These are phyloP conservation scores for Macaria notata DNA, from an alignment of 2,888 invertebrate genomes.

Conservation along the genomic window DNA sequence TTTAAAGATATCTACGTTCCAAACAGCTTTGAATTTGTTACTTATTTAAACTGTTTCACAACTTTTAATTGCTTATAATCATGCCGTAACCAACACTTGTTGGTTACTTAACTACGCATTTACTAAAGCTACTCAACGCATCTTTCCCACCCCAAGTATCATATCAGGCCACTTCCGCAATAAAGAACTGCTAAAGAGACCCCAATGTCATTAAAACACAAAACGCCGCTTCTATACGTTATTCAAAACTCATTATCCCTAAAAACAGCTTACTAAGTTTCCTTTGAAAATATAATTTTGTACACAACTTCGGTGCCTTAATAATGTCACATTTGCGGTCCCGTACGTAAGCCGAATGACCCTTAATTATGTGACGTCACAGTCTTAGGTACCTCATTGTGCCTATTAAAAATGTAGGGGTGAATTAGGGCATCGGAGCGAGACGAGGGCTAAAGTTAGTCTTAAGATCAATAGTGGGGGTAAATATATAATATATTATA, in stretches of 20 bases:
- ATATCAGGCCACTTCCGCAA: too few species aligned
- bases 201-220: slow-evolving; percentile 25
- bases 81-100: too few species aligned
- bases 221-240: slow-evolving; percentile 29
- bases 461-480: neutral
- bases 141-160: too few species aligned
- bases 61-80: too few species aligned
- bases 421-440: slow-evolving; percentile 1
- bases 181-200: slow-evolving; percentile 14
- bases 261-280: slow-evolving; percentile 54
- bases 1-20: too few species aligned
- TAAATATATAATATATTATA: too few species aligned
- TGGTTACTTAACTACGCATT: too few species aligned
- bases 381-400: slow-evolving; percentile 26
- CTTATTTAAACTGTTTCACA: too few species aligned
- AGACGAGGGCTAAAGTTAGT: neutral
- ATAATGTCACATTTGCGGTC: slow-evolving; percentile 44
- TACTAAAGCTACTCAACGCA: too few species aligned
- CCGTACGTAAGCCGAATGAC: slow-evolving; percentile 40
- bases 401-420: slow-evolving; percentile 12
- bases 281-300: slow-evolving; percentile 42
- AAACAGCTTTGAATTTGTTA: too few species aligned
- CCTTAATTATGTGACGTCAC: slow-evolving; percentile 47
- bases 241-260: slow-evolving; percentile 51
- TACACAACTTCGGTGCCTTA: slow-evolving; percentile 39